phyloP scores from a whole-genome alignment of 2,888 invertebrate species.

The Nomada flava region DNA sequence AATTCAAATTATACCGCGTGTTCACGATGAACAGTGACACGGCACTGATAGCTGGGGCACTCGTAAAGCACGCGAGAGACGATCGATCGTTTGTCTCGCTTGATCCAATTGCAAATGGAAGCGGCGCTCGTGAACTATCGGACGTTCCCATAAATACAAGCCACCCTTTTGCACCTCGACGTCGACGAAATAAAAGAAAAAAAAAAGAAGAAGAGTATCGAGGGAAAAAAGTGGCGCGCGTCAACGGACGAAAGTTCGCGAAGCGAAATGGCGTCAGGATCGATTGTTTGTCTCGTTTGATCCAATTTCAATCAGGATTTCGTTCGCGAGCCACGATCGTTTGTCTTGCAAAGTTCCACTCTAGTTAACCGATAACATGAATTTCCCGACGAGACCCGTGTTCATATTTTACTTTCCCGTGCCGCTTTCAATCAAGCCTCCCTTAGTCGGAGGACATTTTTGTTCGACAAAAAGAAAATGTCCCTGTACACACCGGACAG shows the following conservation, averaged over 20 bases:
- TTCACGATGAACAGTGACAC: slow-evolving; percentile 54
- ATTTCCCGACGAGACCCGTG: slow-evolving; percentile 52
- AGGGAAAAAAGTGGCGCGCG: background rate
- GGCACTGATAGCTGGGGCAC: slow-evolving; percentile 34
- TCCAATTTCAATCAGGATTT: slow-evolving; percentile 72
- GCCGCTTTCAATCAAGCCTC: slow-evolving; percentile 46
- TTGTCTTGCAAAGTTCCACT: slow-evolving; percentile 65
- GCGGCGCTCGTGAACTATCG: slow-evolving; percentile 49
- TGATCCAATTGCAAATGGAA: slow-evolving; percentile 69
- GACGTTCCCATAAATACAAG: slow-evolving; percentile 46
- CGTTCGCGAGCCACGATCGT: slow-evolving; percentile 54
- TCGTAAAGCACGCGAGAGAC: slow-evolving; percentile 58
- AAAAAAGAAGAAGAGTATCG: slow-evolving; percentile 2
- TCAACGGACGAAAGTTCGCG: slow-evolving; percentile 14
- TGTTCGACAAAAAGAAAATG: too few relatives aligned
- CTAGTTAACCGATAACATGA: slow-evolving; percentile 49
- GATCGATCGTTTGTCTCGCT: slow-evolving; percentile 67
- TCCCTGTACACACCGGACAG: too few relatives aligned
- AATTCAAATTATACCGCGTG: slow-evolving; percentile 60
- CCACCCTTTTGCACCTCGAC: slow-evolving; percentile 31
- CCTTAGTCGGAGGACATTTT: slow-evolving; percentile 14
- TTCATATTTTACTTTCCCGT: slow-evolving; percentile 63
- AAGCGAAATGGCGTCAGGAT: slow-evolving; percentile 41
- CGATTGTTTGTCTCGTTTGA: slow-evolving; percentile 70
- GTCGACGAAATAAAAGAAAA: background rate